Percentiles rank a stretch among this genome's conserved stretches.
phyloP scores from a whole-genome alignment of 2,888 invertebrate genomes.

The Eilema caniola region DNA sequence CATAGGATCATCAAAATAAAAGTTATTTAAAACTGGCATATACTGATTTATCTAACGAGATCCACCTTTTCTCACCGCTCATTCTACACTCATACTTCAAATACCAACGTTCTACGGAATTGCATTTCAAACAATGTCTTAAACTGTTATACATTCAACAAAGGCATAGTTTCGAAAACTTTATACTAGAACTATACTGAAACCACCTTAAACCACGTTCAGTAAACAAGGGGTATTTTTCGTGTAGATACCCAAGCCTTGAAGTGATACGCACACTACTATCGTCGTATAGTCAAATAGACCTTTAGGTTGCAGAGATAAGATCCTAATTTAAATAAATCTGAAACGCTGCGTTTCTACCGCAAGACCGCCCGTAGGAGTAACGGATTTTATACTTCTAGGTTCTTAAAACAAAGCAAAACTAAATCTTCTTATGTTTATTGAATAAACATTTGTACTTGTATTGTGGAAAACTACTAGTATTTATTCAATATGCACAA shows the following conservation, averaged over 20 bases:
- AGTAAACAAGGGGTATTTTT: background rate
- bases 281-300: background rate
- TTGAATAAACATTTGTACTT: no score
- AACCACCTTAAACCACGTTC: background rate
- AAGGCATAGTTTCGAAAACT: conserved; percentile 1
- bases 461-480: no score
- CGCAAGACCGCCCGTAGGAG: background rate
- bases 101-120: background rate
- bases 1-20: no score
- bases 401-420: no score
- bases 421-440: no score
- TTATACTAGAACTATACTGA: background rate
- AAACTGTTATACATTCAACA: background rate
- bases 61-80: background rate
- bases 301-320: background rate
- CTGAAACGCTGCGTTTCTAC: background rate
- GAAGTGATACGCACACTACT: background rate
- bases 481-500: no score
- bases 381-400: background rate
- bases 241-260: background rate
- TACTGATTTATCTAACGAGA: background rate
- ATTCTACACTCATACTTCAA: background rate
- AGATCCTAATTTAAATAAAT: background rate
- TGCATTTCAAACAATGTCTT: background rate
- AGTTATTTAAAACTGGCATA: no score